Evolutionary conservation across 2,888 invertebrate species (phyloP), one percentile per base, ranked within the genome.

Genomic region (Ommatoiulus sabulosus): DNA sequence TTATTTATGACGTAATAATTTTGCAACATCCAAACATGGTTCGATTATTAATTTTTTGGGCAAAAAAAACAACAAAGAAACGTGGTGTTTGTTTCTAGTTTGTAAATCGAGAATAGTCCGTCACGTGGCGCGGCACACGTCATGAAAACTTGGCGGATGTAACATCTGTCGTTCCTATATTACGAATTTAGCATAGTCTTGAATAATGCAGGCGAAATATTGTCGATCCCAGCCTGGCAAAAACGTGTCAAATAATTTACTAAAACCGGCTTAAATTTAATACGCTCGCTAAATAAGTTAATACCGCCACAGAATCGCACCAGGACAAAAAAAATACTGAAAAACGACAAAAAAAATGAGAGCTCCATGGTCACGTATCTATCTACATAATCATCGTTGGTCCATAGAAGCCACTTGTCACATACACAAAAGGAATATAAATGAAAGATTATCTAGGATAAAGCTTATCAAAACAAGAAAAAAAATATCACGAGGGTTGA

Each of bases 221-320:
- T 35, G 35, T 35, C 35, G 35, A 72, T 72, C 24, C 72, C 20
- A 72, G 20, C 20, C 24, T 80, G 3, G 80, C 12, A 43, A 80
- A 35, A 80, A 80, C 80, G 80, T 80, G 80, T 43, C 80, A 80
- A 35, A 80, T 80, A 80, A 80, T 43, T 80, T 80, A 80, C 80
- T 80, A 35, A 80, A 80, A 80, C 80, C 80, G 80, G 80, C 80
- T 80, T 80, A 80, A 80, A 80, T 80, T 80, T 80, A 80, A 80
- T 80, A 80, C 80, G 35, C 80, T 80, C 4, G 35, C 80, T 80
- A 80, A 80, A 24, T 80, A 80, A 80, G 35, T 35, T 80, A 80
- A 80, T 80, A 80, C 80, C 15, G 5, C n/a, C n/a, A n/a, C 80
- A 15, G 24, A 52, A 24, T 72, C 24, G 2, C 24, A 10, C 24